Evolutionary conservation across 2,113 vertebrate genomes (phyloP), one percentile per base, ranked within the genome.

Genomic region (Hippocampus guttulatus): DNA sequence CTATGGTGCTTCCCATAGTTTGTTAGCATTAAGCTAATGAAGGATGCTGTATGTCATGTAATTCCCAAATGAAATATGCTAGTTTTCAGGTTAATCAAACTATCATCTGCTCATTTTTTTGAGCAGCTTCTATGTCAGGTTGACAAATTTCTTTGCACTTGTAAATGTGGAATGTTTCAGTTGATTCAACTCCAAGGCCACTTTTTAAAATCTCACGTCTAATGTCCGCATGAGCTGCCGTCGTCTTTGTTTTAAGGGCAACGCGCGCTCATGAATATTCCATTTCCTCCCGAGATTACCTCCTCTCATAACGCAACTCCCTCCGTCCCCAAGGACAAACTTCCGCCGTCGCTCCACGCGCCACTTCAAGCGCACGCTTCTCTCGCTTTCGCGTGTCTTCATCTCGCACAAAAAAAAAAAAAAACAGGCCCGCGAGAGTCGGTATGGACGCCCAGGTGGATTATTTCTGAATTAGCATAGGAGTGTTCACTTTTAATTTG

Each of bases 191-290:
- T 77, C 73, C 80, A 80, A 12, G 75, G 82, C 20, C 33, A 65
- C 23, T 27, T 47, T 47, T 47, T 47, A 27, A 30, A 8, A 70
- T 77, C 54, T 5, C 38, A 15, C 65, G 52, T 55, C 73, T 76
- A 78, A 33, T 16, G 67, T 78, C 67, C 62, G 55, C 77, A 71
- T 70, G 67, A 77, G 83, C 76, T 64, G 21, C 40, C 63, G 12
- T n/a, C 40, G 40, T 47, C 87, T 86, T 88, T 89, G 86, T 88
- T 88, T 88, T 89, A 88, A 87, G 84, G 85, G 85, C 80, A 84
- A 62, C 71, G 10, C 38, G 20, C 60, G 58, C 90, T 91, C 88
- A 91, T 91, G 85, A 88, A 91, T 91, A 91, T 91, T 91, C 88
- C 81, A 88, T 82, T 81, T 79, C 73, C 81, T 83, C 88, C 85